These are phyloP conservation scores for Agriopis marginaria DNA, from an alignment of 2,888 invertebrate genomes.

Conservation along the genomic window DNA sequence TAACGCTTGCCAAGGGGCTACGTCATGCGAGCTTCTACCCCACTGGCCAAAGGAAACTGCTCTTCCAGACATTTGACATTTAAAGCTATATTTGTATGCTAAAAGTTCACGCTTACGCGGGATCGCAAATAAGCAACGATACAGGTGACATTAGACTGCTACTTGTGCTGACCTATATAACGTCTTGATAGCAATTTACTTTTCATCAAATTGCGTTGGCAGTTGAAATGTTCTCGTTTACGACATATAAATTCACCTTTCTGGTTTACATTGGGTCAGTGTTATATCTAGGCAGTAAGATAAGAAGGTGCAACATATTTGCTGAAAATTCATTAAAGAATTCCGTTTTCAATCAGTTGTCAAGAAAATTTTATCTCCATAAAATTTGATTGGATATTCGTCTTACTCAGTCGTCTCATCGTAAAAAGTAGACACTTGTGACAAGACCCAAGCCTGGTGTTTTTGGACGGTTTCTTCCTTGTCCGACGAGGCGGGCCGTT, in stretches of 20 bases:
- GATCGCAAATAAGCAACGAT: slow-evolving; percentile 44
- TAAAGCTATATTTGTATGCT: slow-evolving; percentile 64
- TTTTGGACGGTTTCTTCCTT: slow-evolving; percentile 70
- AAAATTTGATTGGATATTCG: slow-evolving; percentile 1
- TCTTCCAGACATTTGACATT: slow-evolving; percentile 64
- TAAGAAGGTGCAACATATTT: not conserved
- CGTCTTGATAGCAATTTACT: slow-evolving; percentile 39
- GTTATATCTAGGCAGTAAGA: not conserved
- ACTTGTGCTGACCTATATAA: slow-evolving; percentile 71
- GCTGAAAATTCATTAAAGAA: not conserved
- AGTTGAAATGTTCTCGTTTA: slow-evolving; percentile 29
- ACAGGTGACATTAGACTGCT: slow-evolving; percentile 56
- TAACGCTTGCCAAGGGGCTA: slow-evolving; percentile 75
- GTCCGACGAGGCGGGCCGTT: slow-evolving; percentile 75
- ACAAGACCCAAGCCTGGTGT: slow-evolving; percentile 51
- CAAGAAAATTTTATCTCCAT: not conserved
- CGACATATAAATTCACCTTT: slow-evolving; percentile 19
- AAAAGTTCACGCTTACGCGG: slow-evolving; percentile 38
- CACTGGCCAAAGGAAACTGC: slow-evolving; percentile 66
- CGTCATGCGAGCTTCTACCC: slow-evolving; percentile 70
- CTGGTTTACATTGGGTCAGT: slow-evolving; percentile 13
- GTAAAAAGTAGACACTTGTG: slow-evolving; percentile 45
- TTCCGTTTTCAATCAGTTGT: not conserved
- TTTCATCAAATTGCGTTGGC: slow-evolving; percentile 36
- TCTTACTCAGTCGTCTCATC: slow-evolving; percentile 13